phyloP scores from a whole-genome alignment of 2,113 vertebrate genomes.

The Pandion haliaetus region DNA sequence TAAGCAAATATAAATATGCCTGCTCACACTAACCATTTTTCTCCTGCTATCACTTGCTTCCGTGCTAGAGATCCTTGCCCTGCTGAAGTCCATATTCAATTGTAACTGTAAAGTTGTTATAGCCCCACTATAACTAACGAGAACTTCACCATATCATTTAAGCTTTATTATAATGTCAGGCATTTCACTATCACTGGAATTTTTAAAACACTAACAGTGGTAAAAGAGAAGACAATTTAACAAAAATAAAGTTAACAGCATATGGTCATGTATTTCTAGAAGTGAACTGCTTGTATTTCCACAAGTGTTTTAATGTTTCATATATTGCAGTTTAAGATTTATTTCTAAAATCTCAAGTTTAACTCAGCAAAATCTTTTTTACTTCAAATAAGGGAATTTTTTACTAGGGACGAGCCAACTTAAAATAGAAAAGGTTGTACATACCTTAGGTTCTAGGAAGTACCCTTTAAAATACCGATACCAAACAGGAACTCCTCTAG shows the following conservation, averaged over 20 bases:
- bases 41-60: neutral
- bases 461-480: constrained; percentile 95
- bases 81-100: neutral
- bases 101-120: neutral
- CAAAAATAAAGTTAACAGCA: neutral
- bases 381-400: neutral
- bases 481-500: constrained; percentile 72
- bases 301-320: neutral
- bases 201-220: neutral
- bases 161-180: neutral
- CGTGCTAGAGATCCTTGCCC: neutral
- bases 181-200: neutral
- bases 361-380: neutral
- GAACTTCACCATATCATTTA: neutral
- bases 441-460: constrained; percentile 88
- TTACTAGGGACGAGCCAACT: neutral
- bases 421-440: neutral
- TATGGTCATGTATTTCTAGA: neutral
- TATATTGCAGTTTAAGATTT: neutral
- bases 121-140: neutral
- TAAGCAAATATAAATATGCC: neutral
- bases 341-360: neutral
- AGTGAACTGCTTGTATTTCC: neutral
- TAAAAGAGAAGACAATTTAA: neutral
- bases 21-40: neutral